These are phyloP conservation scores for Anableps anableps DNA, from an alignment of 2,797 vertebrate species.

Conservation along the genomic window DNA sequence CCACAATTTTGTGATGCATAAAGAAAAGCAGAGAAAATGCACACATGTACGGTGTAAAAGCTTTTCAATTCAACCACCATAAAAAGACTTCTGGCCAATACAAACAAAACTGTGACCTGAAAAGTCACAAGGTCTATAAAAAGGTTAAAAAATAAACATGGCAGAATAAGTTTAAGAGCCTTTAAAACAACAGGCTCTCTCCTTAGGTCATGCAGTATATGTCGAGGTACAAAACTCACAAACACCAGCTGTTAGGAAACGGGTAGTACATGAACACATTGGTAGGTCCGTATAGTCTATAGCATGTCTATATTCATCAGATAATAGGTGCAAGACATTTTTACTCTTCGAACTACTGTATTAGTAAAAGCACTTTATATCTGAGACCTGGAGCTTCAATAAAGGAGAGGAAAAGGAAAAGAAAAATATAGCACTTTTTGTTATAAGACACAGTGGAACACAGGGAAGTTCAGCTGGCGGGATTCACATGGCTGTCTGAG, in stretches of 20 bases:
- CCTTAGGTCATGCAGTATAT: conserved; percentile 12
- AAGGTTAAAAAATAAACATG: conserved; percentile 34
- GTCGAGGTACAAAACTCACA: conserved; percentile 43
- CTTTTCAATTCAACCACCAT: conserved; percentile 43
- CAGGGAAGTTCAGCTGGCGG: conserved; percentile 44
- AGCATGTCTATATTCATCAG: conserved; percentile 40
- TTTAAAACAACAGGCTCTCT: conserved; percentile 28
- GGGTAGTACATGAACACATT: conserved; percentile 11
- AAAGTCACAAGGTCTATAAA: conserved; percentile 56
- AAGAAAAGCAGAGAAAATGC: conserved; percentile 28
- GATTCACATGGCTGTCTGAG: conserved; percentile 30
- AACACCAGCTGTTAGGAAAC: conserved; percentile 26
- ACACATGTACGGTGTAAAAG: conserved; percentile 65
- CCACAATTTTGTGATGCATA: conserved; percentile 6
- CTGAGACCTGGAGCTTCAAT: conserved; percentile 37
- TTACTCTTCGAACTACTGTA: conserved; percentile 28
- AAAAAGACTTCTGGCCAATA: conserved; percentile 54
- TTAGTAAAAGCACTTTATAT: conserved; percentile 51
- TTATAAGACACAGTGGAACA: conserved; percentile 49
- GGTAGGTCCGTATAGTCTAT: conserved; percentile 27
- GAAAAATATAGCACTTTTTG: conserved; percentile 45
- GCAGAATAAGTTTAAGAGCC: conserved; percentile 29
- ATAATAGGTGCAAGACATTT: conserved; percentile 34
- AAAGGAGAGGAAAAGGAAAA: conserved; percentile 13
- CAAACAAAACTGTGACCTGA: conserved; percentile 50